These are phyloP conservation scores for Samia ricini DNA, from an alignment of 1,140 invertebrate species.

Conservation along the genomic window DNA sequence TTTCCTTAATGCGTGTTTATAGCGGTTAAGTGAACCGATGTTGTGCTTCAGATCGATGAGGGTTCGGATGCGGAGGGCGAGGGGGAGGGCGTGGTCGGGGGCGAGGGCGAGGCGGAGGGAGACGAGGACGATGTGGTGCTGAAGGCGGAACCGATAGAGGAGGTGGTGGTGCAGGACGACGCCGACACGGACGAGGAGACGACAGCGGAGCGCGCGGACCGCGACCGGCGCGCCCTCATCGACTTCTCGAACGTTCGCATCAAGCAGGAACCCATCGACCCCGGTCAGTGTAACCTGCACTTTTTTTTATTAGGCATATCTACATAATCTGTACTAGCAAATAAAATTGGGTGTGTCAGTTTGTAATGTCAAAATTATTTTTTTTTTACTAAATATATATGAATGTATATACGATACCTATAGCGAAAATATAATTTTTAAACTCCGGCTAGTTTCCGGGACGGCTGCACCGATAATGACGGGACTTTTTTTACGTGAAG, in stretches of 20 bases:
- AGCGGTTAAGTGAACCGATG: no score
- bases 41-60: slow-evolving; percentile 1
- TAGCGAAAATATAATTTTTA: no score
- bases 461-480: no score
- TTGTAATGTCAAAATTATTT: no score
- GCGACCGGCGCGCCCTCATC: slow-evolving; percentile 65
- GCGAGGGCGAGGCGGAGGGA: slow-evolving; percentile 24
- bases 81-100: no score
- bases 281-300: slow-evolving; percentile 70
- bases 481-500: neutral
- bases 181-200: slow-evolving; percentile 74
- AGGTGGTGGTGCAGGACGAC: slow-evolving; percentile 77
- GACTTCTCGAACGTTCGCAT: slow-evolving; percentile 77
- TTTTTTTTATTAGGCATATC: slow-evolving; percentile 1
- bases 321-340: no score
- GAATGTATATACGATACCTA: no score
- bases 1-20: no score
- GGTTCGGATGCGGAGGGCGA: neutral
- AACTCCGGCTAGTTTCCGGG: no score
- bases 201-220: slow-evolving; percentile 33
- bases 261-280: slow-evolving; percentile 80
- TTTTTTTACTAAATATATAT: no score
- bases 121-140: slow-evolving; percentile 80
- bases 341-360: neutral
- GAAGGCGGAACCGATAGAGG: slow-evolving; percentile 74